Percentiles rank a stretch among this genome's conserved stretches.
Evolutionary conservation across 2,888 invertebrate species (phyloP).

Genomic region (Eremobia ochroleuca): DNA sequence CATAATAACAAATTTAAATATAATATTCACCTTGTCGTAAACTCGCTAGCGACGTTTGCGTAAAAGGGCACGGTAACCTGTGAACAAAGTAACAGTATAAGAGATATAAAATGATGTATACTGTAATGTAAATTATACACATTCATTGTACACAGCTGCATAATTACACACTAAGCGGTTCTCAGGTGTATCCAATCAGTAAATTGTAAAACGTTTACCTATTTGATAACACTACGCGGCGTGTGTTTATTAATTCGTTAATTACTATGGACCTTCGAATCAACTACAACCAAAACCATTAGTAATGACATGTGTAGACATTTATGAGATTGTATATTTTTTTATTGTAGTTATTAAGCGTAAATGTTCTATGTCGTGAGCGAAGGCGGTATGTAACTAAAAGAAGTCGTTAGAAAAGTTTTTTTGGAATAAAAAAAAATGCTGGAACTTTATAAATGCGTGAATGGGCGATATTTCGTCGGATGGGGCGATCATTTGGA

Average conservation of each 20-base stretch:
- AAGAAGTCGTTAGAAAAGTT: conserved; percentile 53
- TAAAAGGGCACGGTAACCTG: conserved; percentile 95
- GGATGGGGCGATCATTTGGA: conserved; percentile 22
- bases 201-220: conserved; percentile 69
- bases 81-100: conserved; percentile 85
- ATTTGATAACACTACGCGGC: conserved; percentile 62
- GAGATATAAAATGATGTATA: conserved; percentile 42
- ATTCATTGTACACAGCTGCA: conserved; percentile 65
- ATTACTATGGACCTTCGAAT: conserved; percentile 66
- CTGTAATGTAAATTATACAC: conserved; percentile 61
- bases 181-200: conserved; percentile 75
- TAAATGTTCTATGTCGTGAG: conserved; percentile 58
- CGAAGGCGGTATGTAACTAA: conserved; percentile 46
- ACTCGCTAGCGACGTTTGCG: conserved; percentile 95
- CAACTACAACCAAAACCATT: conserved; percentile 60
- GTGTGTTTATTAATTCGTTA: conserved; percentile 69
- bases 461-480: conserved; percentile 45
- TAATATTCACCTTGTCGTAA: conserved; percentile 93
- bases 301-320: conserved; percentile 62
- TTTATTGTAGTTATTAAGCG: conserved; percentile 56
- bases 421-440: conserved; percentile 52
- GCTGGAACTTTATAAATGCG: conserved; percentile 46
- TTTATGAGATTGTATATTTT: conserved; percentile 60
- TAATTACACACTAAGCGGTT: conserved; percentile 63
- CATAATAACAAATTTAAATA: conserved; percentile 56